Evolutionary conservation across 2,113 vertebrate species (phyloP), one percentile per base, ranked within the genome.

Genomic region (Tor tambroides): DNA sequence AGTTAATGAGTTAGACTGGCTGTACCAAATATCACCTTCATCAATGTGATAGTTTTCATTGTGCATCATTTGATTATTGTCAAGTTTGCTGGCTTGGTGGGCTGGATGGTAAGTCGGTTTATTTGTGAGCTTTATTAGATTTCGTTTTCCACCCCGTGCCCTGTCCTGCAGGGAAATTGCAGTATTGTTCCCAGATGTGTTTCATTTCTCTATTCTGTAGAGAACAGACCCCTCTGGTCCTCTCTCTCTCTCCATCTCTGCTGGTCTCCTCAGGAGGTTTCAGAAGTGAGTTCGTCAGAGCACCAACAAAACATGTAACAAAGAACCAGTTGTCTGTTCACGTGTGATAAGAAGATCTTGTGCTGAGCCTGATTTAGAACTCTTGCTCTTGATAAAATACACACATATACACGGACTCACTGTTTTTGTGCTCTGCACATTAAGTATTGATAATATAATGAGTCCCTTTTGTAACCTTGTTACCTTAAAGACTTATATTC

Each of bases 261-360:
- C 49, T 80, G 19, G 38, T 46, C 15, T 82, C 38, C 46, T 82
- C 26, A 21, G n/a, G 61, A 82, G 80, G 23, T 63, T 80, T 63
- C 23, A 80, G 23, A 79, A 35, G 51, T 54, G 49, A 80, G 59
- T 43, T 67, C 1, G 23, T 46, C 32, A 67, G 41, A 82, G 28
- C 3, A 43, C 38, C 23, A 72, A 51, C 41, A 10, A 12, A 7
- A 80, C 77, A 59, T 19, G 5, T 0, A 80, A 72, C 65, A 83
- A 83, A 83, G 67, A 54, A 15, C 46, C 72, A 35, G 72, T 72
- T 30, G 79, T 82, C 85, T 87, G 32, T 59, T 80, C 32, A 11
- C 17, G 49, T 59, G 38, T 85, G 86, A 85, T 72, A 80, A 38
- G 17, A 6, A 81, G 54, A 54, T 86, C 85, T 86, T 89, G 75